These are phyloP conservation scores for Clistopyga incitator DNA, from an alignment of 2,888 invertebrate species.

Conservation along the genomic window DNA sequence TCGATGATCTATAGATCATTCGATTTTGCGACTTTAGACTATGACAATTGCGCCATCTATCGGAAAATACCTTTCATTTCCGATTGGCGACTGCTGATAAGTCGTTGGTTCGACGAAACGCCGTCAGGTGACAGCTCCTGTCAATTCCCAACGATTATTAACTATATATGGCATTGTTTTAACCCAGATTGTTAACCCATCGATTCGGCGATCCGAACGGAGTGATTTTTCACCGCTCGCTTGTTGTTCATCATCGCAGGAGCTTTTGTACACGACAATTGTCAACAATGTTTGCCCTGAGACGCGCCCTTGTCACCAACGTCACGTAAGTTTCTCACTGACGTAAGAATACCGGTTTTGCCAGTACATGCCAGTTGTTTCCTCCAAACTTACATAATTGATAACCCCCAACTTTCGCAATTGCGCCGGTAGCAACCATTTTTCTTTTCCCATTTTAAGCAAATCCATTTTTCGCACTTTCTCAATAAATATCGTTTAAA, in stretches of 20 bases:
- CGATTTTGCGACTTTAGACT: not conserved
- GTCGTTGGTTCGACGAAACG: no score
- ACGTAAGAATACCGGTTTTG: slow-evolving; percentile 53
- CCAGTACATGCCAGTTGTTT: slow-evolving; percentile 24
- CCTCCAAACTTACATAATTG: slow-evolving; percentile 65
- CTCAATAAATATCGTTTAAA: not conserved
- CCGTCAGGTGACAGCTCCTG: not conserved
- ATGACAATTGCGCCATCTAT: not conserved
- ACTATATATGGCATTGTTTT: slow-evolving; percentile 15
- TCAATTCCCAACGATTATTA: not conserved
- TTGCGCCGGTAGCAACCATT: not conserved
- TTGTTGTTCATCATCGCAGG: not conserved
- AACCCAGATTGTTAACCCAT: slow-evolving; percentile 1
- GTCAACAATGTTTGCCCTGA: slow-evolving; percentile 73
- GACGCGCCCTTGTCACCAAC: slow-evolving; percentile 70
- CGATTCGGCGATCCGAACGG: not conserved
- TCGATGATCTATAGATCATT: not conserved
- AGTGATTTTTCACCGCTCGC: not conserved
- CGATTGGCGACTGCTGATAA: not conserved
- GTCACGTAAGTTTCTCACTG: slow-evolving; percentile 72
- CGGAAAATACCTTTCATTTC: not conserved
- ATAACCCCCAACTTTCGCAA: slow-evolving; percentile 55
- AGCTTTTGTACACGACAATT: not conserved
- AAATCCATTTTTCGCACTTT: not conserved
- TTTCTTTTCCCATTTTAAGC: not conserved